Evolutionary conservation across 2,113 vertebrate genomes (phyloP), one percentile per base, ranked within the genome.

Genomic region (Proteles cristata): DNA sequence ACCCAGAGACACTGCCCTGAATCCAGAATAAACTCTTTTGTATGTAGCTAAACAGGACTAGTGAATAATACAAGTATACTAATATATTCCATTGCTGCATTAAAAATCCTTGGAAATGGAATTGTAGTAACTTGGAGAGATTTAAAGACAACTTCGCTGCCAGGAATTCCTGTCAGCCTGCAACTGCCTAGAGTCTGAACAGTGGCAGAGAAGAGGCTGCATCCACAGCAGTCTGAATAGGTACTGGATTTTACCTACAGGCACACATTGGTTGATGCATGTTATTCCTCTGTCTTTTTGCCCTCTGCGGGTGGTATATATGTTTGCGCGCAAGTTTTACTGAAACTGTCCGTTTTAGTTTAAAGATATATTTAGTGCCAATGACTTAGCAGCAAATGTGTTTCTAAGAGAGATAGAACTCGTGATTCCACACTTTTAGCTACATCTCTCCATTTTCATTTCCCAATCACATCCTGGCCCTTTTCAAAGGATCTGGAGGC

Each of bases 31-130:
- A 88, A 89, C 23, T 95, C 61, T 87, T 94, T 76, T 33, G 19
- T 65, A 11, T 90, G n/a, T 95, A 94, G 58, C 50, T 93, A 90
- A 92, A n/a, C 17, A 95, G 77, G 15, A 86, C 63, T 50, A 87
- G 25, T 90, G 66, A 84, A 39, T 93, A 81, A 84, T 82, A 66
- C 4, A 96, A 82, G 53, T 66, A 82, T 96, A 93, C 55, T 93
- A 76, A 89, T 86, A 71, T 68, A 79, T 50, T 45, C 50, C 53
- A 90, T 81, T 90, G 65, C 45, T 95, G 63, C 17, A 88, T 77
- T 94, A 92, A 88, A 88, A 90, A 92, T 81, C 48, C 17, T 94
- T 96, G 53, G 45, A 86, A 79, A 84, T 71, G 71, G 83, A 94
- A 96, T 96, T 96, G 28, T 43, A 84, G 55, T 53, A 74, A 61